Base-by-base conservation (phyloP, 2,113 vertebrate genomes). In the Pterocles gutturalis region DNA sequence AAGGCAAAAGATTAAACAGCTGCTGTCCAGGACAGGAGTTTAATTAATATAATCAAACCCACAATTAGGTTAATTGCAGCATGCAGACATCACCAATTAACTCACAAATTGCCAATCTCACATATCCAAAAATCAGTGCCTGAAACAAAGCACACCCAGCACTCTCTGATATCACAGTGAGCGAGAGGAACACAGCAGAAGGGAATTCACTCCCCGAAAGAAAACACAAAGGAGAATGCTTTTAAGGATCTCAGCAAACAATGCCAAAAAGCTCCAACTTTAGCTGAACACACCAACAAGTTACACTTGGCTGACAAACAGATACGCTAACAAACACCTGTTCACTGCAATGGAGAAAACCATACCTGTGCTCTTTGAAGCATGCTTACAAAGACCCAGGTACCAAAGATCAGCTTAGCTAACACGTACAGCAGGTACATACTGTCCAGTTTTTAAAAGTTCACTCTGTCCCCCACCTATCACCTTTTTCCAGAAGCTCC, bases 11-110 rank as follows among this genome's bases (percentile, higher is more conserved):
- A 97, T 57, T 79, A 85, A 95, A 89, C 58, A 83, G 75, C 88
- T 95, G 57, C 72, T 93, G 51, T 95, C 80, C 36, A 4, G 93
- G 92, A 96, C 83, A 94, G 79, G 79, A 91, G 84, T 96, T 96
- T 97, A 97, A 97, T 97, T 97, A 96, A 97, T 87, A 94, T 82
- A 97, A 98, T 96, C 72, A 90, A 95, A 96, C 84, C 45, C 79
- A 91, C 94, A 96, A 96, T 96, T 94, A 97, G 83, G 87, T 82
- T 97, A 98, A 97, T 83, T 79, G 41, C 83, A 92, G 64, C 87
- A 94, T 15, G 5, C 55, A 91, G 73, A 60, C 86, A 96, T 82
- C 96, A 82, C 53, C 86, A 97, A 86, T 97, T 96, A 97, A 96
- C 94, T 93, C 95, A 87, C 53, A 97, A 91, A 93, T 85, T 82